A percentile compares a stretch with the other conserved stretches of the same genome.
These are phyloP conservation scores for Germaria angustata DNA, from an alignment of 2,888 invertebrate species.

Conservation along the genomic window DNA sequence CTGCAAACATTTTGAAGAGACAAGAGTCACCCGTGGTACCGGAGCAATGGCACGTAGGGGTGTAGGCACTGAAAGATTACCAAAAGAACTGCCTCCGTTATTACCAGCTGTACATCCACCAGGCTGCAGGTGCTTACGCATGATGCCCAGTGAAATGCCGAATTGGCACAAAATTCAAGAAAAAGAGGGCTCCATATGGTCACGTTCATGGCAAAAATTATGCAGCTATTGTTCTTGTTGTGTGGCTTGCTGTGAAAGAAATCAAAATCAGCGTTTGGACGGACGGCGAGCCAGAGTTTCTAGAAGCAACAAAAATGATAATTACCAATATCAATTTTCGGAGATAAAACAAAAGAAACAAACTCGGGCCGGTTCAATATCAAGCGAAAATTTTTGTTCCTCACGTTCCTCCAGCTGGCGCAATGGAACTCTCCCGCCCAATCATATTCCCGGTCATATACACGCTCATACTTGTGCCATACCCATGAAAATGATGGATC, in stretches of 20 bases:
- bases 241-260: conserved; percentile 61
- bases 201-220: conserved; percentile 80
- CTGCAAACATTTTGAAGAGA: conserved; percentile 97
- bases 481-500: conserved; percentile 85
- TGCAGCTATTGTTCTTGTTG: conserved; percentile 69
- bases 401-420: conserved; percentile 93
- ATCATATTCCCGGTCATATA: conserved; percentile 69
- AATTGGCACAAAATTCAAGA: conserved; percentile 77
- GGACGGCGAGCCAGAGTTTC: conserved; percentile 72
- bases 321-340: conserved; percentile 88
- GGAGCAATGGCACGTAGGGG: conserved; percentile 80
- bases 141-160: conserved; percentile 79
- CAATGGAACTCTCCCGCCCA: conserved; percentile 83
- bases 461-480: conserved; percentile 84
- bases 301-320: conserved; percentile 82
- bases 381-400: conserved; percentile 94
- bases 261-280: conserved; percentile 66
- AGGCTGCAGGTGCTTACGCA: conserved; percentile 81
- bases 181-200: conserved; percentile 72
- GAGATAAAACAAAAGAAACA: conserved; percentile 87
- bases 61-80: conserved; percentile 90
- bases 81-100: conserved; percentile 85
- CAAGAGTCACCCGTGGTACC: conserved; percentile 83
- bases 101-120: conserved; percentile 79
- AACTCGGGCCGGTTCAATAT: conserved; percentile 89